Base-by-base conservation (phyloP, 1,140 invertebrate species). In the Musca vetustissima region DNA sequence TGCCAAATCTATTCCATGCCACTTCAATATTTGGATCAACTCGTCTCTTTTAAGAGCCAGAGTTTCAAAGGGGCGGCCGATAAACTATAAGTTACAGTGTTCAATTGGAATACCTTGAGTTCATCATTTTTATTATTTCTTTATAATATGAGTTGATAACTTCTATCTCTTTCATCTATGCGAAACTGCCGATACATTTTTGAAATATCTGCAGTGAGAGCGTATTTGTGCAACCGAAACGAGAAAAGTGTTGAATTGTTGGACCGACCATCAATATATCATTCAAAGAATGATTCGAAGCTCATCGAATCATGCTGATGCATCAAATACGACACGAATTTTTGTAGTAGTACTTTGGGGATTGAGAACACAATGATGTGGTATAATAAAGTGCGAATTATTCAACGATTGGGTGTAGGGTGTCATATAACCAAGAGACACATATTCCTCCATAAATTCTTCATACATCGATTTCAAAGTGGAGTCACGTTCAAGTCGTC, bases 111-210 rank as follows among this genome's bases (percentile, higher is more conserved):
- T 15, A 47, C 2, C 7, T 65, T 19, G 66, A 71, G 8, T 72
- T 72, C 4, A 70, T 75, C 24, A 13, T 15, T 14, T n/a, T 28
- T 53, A 6, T 70, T 52, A 48, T 75, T 32, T 49, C 78, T 66
- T 78, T 82, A 43, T 13, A 43, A 43, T 9, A 43, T 13, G 4
- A 43, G 4, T 43, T 43, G 36, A 43, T 9, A 43, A 4, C 36
- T 43, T 43, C 11, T 43, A 43, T 43, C 36, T 21, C 71, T 50
- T 74, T 84, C 4, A 52, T 68, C 25, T 9, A 80, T 43, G 19
- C 2, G 21, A 15, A 82, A 71, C 50, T 75, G 75, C 7, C 77
- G 68, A 69, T 74, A 83, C 76, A 81, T 81, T 69, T 80, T 74
- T 47, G 72, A 24, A 3, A 72, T 66, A 43, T 76, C 73, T 4